Base-by-base conservation (phyloP, 2,113 vertebrate species). In the Urocynchramus pylzowi region DNA sequence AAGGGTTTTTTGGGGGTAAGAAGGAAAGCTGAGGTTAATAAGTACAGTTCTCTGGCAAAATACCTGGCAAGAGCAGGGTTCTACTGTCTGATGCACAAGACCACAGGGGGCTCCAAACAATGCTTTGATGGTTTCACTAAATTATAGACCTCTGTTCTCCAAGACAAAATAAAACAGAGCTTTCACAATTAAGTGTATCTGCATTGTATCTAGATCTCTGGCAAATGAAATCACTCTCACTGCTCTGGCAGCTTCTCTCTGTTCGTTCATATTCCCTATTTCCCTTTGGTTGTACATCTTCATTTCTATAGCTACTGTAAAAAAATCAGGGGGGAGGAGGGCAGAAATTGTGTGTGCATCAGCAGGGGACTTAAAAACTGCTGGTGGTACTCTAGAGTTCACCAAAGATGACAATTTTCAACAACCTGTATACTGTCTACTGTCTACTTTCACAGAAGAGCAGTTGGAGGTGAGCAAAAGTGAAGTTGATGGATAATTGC, bases 381-480 rank as follows among this genome's bases (percentile, higher is more conserved):
- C 50, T 61, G 28, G 8, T 61, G 35, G 23, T 85, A 57, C 74
- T 83, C 50, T 76, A 63, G 71, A 69, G 21, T 53, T 84, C 68
- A 79, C 50, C 1, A 9, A 65, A 44, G 37, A 67, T 21, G 35
- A 50, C 28, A 50, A 83, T 83, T 87, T 95, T 53, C 1, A 3
- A 35, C 69, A 70, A 41, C 63, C 82, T 86, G 35, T 54, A 47
- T 47, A 59, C n/a, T n/a, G n/a, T n/a, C n/a, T n/a, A 52, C 60
- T 88, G 80, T 44, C 63, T 63, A 2, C 65, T 78, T 87, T 84
- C 64, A 67, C 60, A 88, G 35, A 84, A 82, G 53, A 90, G 67
- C 67, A 84, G 64, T 2, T 94, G 92, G 59, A 95, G 64, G 92
- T 95, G 71, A 95, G 75, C 78, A 83, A 54, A 93, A 96, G 50